Base-by-base conservation (phyloP, 2,797 vertebrate genomes). In the Diglossa cyanea region DNA sequence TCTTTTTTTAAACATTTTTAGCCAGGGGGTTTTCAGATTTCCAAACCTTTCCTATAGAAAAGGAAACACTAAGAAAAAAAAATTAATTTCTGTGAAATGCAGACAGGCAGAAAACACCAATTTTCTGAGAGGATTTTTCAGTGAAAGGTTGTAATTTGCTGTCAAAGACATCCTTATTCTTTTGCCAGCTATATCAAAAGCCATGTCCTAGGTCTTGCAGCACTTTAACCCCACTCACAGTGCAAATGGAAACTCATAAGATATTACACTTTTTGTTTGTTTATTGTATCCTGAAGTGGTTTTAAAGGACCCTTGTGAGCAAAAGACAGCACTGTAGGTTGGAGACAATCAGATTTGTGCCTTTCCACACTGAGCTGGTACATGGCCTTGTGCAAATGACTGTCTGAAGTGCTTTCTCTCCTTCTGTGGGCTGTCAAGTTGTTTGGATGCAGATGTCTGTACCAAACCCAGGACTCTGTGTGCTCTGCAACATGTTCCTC, bases 71-170 rank as follows among this genome's bases (percentile, higher is more conserved):
- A 39, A 20, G 40, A 51, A 85, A 71, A 94, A 94, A 94, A 92
- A 92, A 76, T 47, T 55, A 82, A 77, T 86, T 96, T 80, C 58
- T 83, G 28, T 68, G 60, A 86, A 93, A 94, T 4, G 33, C 66
- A 95, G 70, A 76, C 90, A 96, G 76, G 80, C 63, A 93, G 93
- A 91, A 92, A 93, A 67, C 4, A 6, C 23, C 79, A 83, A 54
- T 86, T 93, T 95, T 95, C 78, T 61, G 72, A 72, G 79, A 86
- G 73, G 65, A 73, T 78, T 95, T 96, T 91, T 91, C 82, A 70
- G 53, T 78, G 70, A 84, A 91, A 93, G 45, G 51, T 71, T 94
- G 45, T 78, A 91, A 81, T 94, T 96, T 95, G 82, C 91, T 86
- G 19, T 92, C 77, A 92, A 75, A 95, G 30, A 9, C 72, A 90